Conservation (phyloP, 2,113 vertebrate species). For the Gulo gulo region DNA sequence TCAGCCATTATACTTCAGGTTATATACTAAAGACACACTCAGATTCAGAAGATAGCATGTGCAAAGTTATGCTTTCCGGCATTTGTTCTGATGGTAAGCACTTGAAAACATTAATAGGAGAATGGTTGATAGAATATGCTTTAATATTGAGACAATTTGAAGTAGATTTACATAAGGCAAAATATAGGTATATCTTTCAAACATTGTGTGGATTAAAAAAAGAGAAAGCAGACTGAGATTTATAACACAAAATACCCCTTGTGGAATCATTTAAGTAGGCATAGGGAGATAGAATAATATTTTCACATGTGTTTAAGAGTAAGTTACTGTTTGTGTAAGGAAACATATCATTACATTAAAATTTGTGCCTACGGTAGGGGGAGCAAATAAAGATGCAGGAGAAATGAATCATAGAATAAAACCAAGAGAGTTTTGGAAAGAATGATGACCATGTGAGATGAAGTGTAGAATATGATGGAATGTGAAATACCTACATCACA, state of each 20-base stretch:
- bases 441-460: not conserved
- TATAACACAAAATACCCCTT: not conserved
- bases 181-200: not conserved
- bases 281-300: not conserved
- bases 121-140: not conserved
- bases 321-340: not conserved
- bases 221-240: not conserved
- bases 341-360: not conserved
- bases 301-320: not conserved
- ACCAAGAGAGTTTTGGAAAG: not conserved
- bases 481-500: not conserved
- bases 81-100: not conserved
- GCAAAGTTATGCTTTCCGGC: not conserved
- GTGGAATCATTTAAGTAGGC: not conserved
- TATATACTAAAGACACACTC: not conserved
- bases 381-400: not conserved
- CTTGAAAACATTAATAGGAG: not conserved
- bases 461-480: not conserved
- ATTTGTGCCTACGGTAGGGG: rapidly evolving
- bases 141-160: not conserved
- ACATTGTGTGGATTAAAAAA: not conserved
- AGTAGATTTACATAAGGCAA: not conserved
- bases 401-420: not conserved
- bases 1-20: not conserved
- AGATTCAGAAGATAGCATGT: not conserved